Base-by-base conservation (phyloP, 2,113 vertebrate genomes). In the Uria lomvia region DNA sequence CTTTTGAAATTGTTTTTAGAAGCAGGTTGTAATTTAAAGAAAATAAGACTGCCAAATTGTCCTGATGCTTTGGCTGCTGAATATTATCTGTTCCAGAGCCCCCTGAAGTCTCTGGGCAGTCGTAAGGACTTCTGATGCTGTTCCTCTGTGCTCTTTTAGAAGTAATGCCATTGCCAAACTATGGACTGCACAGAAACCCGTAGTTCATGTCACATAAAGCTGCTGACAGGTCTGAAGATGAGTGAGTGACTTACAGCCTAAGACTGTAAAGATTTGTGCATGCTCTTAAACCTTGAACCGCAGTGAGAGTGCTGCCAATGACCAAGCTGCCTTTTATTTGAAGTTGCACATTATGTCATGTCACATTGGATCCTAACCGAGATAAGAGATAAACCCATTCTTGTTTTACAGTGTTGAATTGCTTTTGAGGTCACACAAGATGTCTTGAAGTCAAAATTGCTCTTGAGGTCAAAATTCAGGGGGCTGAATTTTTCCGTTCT, bases 1-100 rank as follows among this genome's bases (percentile, higher is more conserved):
- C 43, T 96, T 92, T 60, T 62, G 75, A 94, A 95, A 81, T 55
- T 90, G 49, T 55, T 90, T 95, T 84, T 60, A 81, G 82, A 95
- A 90, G 32, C 32, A 80, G 49, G 38, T 42, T 85, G 36, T 74
- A 93, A 90, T 92, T 95, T 93, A 77, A 90, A 95, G 68, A 81
- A 18, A 66, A 81, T 78, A 94, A 95, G 95, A 42, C 79, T 95
- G 45, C 72, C 58, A 62, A 80, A 73, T 84, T 83, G 10, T 86
- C 83, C 77, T 91, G 62, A 50, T 93, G 43, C 29, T 94, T 79
- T 90, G 75, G 21, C 22, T 60, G 23, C 73, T 60, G 76, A 62
- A 42, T 86, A 26, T 92, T 81, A 40, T 26, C 29, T 76, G n/a
- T 83, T 74, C 26, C 53, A 36, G 42, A 88, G 43, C 73, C 23